Conservation (phyloP, 2,888 invertebrate genomes). For the Eristalis pertinax region DNA sequence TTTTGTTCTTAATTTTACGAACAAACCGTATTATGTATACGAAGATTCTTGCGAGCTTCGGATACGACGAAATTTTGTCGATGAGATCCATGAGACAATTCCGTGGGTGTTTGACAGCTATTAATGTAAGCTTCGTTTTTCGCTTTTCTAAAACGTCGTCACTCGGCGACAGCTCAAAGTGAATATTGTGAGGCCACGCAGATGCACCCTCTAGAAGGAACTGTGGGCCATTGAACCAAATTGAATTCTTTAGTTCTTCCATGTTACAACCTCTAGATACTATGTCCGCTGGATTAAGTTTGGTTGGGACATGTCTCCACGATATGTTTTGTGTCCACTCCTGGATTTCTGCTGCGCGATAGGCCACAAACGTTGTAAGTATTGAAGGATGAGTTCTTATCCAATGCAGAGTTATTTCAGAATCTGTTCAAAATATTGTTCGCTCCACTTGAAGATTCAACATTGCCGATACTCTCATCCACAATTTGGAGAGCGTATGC, state of each 20-base stretch:
- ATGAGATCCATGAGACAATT: neutral
- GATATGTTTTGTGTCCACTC: constrained; percentile 32
- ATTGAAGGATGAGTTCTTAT: constrained; percentile 32
- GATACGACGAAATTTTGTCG: neutral
- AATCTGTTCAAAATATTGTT: constrained; percentile 38
- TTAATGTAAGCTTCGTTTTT: constrained; percentile 3
- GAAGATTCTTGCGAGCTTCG: neutral
- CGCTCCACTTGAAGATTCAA: constrained; percentile 32
- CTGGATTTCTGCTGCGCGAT: constrained; percentile 48
- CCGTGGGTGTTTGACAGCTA: neutral
- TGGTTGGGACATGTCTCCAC: constrained; percentile 39
- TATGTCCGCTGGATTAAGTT: constrained; percentile 36
- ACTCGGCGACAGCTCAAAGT: neutral
- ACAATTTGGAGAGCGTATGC: constrained; percentile 39
- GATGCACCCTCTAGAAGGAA: neutral
- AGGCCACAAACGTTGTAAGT: constrained; percentile 39
- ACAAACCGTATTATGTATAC: constrained; percentile 2
- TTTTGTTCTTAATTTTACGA: neutral
- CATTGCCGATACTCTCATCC: constrained; percentile 26
- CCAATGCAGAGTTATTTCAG: constrained; percentile 49
- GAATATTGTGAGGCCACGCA: neutral
- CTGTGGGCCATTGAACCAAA: constrained; percentile 38
- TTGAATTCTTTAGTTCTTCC: constrained; percentile 16
- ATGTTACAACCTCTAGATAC: constrained; percentile 35
- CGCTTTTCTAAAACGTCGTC: constrained; percentile 4